A percentile compares a stretch with the other conserved stretches of the same genome.
These are phyloP conservation scores for Cephalotes varians DNA, from an alignment of 2,888 invertebrate genomes.

Conservation along the genomic window DNA sequence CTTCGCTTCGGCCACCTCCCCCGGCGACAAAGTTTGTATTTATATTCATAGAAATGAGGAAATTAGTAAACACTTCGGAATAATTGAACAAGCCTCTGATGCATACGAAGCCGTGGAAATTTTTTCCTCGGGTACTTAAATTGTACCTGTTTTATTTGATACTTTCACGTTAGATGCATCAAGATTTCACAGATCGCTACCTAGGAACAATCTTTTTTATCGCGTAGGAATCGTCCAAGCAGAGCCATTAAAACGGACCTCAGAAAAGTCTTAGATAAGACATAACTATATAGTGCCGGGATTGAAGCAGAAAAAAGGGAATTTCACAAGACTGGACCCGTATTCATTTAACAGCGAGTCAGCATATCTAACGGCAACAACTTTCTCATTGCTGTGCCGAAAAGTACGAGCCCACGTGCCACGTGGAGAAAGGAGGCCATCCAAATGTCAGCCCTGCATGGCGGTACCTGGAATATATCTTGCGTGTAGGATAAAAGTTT, in stretches of 20 bases:
- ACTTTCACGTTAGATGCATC: background rate
- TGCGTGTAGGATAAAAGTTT: slow-evolving; percentile 39
- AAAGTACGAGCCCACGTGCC: slow-evolving; percentile 71
- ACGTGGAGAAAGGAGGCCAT: slow-evolving; percentile 76
- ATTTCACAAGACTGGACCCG: slow-evolving; percentile 41
- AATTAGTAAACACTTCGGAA: slow-evolving; percentile 33
- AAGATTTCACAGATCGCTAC: background rate
- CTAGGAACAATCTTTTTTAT: slow-evolving; percentile 5
- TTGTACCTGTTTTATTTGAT: slow-evolving; percentile 12
- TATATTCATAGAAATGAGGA: slow-evolving; percentile 43
- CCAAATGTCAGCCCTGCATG: slow-evolving; percentile 74
- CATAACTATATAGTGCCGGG: slow-evolving; percentile 28
- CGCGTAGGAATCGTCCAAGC: background rate
- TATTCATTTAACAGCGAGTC: slow-evolving; percentile 50
- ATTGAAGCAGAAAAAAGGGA: slow-evolving; percentile 28
- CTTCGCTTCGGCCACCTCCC: slow-evolving; percentile 60
- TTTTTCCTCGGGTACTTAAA: background rate
- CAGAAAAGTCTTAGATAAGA: background rate
- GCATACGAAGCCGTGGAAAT: background rate
- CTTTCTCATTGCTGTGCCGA: slow-evolving; percentile 73
- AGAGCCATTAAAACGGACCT: background rate
- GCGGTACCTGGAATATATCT: slow-evolving; percentile 62
- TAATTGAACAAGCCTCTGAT: slow-evolving; percentile 30
- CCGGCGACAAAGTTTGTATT: slow-evolving; percentile 10
- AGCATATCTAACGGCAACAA: slow-evolving; percentile 67